These are phyloP conservation scores for Bradypus variegatus DNA, from an alignment of 2,797 vertebrate species.

Conservation along the genomic window DNA sequence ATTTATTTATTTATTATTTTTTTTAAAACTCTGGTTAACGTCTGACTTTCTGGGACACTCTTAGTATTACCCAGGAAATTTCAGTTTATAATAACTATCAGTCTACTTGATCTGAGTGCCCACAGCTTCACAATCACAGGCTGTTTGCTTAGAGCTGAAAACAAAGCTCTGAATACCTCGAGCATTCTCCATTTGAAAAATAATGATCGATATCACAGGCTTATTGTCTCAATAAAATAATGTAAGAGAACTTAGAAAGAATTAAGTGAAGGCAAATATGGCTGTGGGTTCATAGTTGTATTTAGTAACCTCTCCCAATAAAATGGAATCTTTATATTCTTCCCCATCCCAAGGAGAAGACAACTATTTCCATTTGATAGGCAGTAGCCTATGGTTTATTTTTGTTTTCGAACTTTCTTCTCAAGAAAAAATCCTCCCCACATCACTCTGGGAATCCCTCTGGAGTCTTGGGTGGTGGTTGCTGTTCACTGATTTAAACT, in stretches of 20 bases:
- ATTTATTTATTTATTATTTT: slow-evolving; percentile 5
- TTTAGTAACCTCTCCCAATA: neutral
- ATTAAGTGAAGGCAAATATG: neutral
- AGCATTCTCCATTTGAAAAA: slow-evolving; percentile 28
- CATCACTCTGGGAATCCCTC: neutral
- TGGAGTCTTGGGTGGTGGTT: neutral
- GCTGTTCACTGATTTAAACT: neutral
- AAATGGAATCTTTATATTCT: neutral
- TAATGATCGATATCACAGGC: neutral
- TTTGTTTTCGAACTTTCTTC: slow-evolving; percentile 2
- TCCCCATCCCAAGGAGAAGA: neutral
- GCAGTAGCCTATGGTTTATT: neutral
- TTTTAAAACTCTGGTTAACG: slow-evolving; percentile 28
- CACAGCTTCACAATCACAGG: neutral
- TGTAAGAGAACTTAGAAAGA: neutral
- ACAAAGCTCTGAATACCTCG: neutral
- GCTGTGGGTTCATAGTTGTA: neutral
- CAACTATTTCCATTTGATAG: neutral
- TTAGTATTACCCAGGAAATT: neutral
- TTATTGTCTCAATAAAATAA: slow-evolving; percentile 4
- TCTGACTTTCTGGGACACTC: slow-evolving; percentile 25
- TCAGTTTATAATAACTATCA: neutral
- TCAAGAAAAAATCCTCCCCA: neutral
- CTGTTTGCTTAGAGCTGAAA: neutral
- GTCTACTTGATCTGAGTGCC: neutral